Evolutionary conservation across 2,113 vertebrate species (phyloP), one percentile per base, ranked within the genome.

Genomic region (Tragelaphus strepsiceros): DNA sequence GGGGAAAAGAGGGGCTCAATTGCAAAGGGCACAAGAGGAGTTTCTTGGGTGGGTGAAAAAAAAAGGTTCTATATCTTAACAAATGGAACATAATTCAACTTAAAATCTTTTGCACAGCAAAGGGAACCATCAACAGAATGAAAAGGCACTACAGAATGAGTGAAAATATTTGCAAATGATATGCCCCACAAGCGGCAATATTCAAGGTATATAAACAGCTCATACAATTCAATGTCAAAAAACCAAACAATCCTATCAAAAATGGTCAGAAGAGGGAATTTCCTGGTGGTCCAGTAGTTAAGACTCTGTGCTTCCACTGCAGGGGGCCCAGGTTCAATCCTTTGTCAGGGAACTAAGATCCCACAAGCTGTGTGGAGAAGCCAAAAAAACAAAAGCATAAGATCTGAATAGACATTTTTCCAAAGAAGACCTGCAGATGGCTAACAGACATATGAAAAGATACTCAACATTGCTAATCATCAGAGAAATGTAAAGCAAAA

Each of bases 61-160:
- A 74, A 39, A 83, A 94, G 87, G 10, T 84, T 86, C n/a, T 56
- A 21, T 59, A 91, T 89, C 78, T 97, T 88, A 56, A 35, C 7
- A 83, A 83, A 83, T 39, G n/a, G 32, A 7, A 56, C 53, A 14
- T 83, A 56, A 83, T 56, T 56, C n/a, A 82, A 35, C 81, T 56
- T 83, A 54, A 83, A 83, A 56, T n/a, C 32, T 56, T 83, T 56
- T 39, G 53, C 81, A 26, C n/a, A 83, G 53, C 53, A 83, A 56
- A 83, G 21, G 53, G 8, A 39, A 83, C n/a, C 53, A 83, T 83
- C 51, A 83, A 56, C 53, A 83, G 7, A 56, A 56, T 35, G 51
- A 56, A 83, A 39, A 83, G 51, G 13, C 53, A 56, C 53, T 83
- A 56, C 21, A 12, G 21, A 83, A 56, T 83, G 81, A 35, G 53